A percentile compares a stretch with the other conserved stretches of the same genome.
These are phyloP conservation scores for Matsumyia berberina DNA, from an alignment of 2,888 invertebrate genomes.

Conservation along the genomic window DNA sequence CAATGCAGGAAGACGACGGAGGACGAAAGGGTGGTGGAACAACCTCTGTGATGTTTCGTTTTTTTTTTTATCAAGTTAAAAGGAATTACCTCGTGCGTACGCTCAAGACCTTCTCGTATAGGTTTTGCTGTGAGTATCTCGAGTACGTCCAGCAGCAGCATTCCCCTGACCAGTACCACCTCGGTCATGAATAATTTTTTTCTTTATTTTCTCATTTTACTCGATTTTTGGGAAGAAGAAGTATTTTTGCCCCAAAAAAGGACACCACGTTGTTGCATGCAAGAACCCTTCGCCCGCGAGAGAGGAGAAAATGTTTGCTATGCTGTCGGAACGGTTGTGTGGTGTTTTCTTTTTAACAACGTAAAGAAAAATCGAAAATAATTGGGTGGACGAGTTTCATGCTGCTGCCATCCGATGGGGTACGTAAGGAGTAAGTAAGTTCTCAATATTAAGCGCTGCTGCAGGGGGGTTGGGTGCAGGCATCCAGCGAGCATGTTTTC, in stretches of 20 bases:
- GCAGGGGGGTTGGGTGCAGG: constrained; percentile 21
- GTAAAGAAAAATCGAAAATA: constrained; percentile 76
- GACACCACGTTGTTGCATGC: constrained; percentile 62
- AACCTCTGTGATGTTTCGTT: too few species aligned
- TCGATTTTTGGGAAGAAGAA: constrained; percentile 57
- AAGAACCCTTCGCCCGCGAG: constrained; percentile 5
- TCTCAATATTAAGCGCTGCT: constrained; percentile 66
- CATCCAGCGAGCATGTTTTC: constrained; percentile 57
- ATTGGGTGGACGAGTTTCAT: constrained; percentile 75
- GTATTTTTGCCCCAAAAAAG: constrained; percentile 60
- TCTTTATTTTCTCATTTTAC: constrained; percentile 37
- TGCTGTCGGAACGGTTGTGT: constrained; percentile 38
- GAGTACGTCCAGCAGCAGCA: constrained; percentile 47
- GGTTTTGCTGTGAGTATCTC: constrained; percentile 35
- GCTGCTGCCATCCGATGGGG: constrained; percentile 48
- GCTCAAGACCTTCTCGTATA: constrained; percentile 50
- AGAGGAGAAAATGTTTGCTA: constrained; percentile 66
- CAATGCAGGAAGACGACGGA: constrained; percentile 56
- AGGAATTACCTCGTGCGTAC: constrained; percentile 54
- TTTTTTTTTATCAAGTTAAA: constrained; percentile 40
- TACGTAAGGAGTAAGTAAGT: constrained; percentile 71
- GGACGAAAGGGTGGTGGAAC: constrained; percentile 39
- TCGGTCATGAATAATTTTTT: constrained; percentile 55
- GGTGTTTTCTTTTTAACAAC: constrained; percentile 58
- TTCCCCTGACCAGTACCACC: constrained; percentile 35